Percentiles rank a stretch among this genome's conserved stretches.
Evolutionary conservation across 2,797 vertebrate species (phyloP).

Genomic region (Rhynchotus rufescens): DNA sequence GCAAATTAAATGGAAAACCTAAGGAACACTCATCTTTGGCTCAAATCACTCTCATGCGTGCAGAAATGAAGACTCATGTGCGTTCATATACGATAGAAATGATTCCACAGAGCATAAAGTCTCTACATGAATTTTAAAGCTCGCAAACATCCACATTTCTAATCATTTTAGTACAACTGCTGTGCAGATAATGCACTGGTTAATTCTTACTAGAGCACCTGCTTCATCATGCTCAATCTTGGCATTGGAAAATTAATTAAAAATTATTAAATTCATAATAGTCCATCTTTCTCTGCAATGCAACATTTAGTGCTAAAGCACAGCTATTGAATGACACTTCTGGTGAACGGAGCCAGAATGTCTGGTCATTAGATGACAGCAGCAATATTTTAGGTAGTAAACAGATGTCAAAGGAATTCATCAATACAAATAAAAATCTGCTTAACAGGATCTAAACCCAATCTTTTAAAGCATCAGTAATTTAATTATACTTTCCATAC

Average conservation of each 20-base stretch:
- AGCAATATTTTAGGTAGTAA: constrained; percentile 71
- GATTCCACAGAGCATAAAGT: not conserved
- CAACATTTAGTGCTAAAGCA: constrained; percentile 58
- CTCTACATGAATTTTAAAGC: not conserved
- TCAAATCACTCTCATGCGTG: not conserved
- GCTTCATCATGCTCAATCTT: constrained; percentile 2
- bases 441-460: constrained; percentile 46
- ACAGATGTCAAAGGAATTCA: constrained; percentile 74
- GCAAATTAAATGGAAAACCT: not conserved
- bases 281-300: constrained; percentile 26
- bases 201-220: constrained; percentile 51
- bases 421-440: constrained; percentile 69
- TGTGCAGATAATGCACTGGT: constrained; percentile 11
- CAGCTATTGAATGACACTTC: constrained; percentile 60
- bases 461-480: constrained; percentile 54
- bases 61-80: constrained; percentile 2
- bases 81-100: not conserved
- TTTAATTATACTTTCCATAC: constrained; percentile 24
- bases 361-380: constrained; percentile 68
- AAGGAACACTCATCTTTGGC: not conserved
- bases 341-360: constrained; percentile 71
- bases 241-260: constrained; percentile 62
- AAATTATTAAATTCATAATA: constrained; percentile 54
- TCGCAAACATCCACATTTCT: not conserved
- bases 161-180: not conserved